Evolutionary conservation across 2,888 invertebrate species (phyloP), one percentile per base, ranked within the genome.

Genomic region (Gastracanthus pulcherrimus): DNA sequence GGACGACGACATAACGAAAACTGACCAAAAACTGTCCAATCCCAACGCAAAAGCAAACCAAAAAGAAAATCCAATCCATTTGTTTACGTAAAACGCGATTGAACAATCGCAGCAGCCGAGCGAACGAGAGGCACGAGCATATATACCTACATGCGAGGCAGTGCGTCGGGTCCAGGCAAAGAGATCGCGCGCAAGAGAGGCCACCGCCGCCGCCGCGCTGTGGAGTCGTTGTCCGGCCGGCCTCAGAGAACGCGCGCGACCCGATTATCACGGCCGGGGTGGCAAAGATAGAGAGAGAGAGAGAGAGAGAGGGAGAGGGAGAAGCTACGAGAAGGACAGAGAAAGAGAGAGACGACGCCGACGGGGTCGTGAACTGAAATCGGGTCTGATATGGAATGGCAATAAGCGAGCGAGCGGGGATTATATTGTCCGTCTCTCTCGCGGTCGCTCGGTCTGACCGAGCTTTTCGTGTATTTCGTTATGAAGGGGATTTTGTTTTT

Each of bases 311-410:
- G 55, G 13, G 51, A 34, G 80, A 41, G 58, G 16, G 58, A 34
- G 51, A 55, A 7, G 45, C 19, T 1, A 58, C 58, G 66, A 64
- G 67, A 51, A 58, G 34, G 55, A 38, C 41, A 1, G 31, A 34
- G n/a, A 38, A 29, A 60, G n/a, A n/a, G n/a, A n/a, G n/a, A 4
- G 23, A 5, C 13, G 29, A 13, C 31, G 19, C 4, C 29, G 66
- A 34, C 74, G 82, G 80, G 83, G 80, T 84, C 84, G 81, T 82
- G 82, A 84, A 83, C 84, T 82, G 29, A 62, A 85, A 85, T 80
- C 84, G 69, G 82, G 81, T 84, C 84, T 69, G 51, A 76, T 83
- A 48, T 55, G 11, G 80, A 81, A 83, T 81, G 83, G 79, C 55
- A 74, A 81, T 48, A 81, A 62, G 11, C 23, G 34, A 62, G 60